Conservation (phyloP, 2,888 invertebrate species). For the Conops quadrifasciatus region DNA sequence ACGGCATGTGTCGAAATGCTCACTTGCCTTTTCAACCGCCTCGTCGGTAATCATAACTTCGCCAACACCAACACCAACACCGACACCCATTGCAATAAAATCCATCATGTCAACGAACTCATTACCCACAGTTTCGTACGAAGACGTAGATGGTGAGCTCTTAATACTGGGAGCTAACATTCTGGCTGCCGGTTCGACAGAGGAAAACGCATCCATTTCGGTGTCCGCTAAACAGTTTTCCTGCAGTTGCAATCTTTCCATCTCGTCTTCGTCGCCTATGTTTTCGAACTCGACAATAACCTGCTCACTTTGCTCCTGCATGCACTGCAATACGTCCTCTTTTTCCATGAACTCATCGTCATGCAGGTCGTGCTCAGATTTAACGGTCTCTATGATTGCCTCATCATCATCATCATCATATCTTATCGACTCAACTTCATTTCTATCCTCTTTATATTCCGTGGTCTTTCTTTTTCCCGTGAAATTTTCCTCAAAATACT, state of each 20-base stretch:
- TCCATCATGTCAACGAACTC: constrained; percentile 61
- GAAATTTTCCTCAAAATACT: constrained; percentile 52
- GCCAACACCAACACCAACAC: too few species aligned
- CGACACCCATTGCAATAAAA: constrained; percentile 35
- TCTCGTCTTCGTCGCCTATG: constrained; percentile 49
- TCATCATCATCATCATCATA: constrained; percentile 45
- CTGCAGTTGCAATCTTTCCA: constrained; percentile 53
- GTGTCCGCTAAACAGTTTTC: constrained; percentile 60
- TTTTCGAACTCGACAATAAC: constrained; percentile 54
- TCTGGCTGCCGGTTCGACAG: constrained; percentile 44
- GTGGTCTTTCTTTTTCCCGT: constrained; percentile 44
- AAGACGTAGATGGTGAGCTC: constrained; percentile 65
- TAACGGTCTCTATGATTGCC: constrained; percentile 28
- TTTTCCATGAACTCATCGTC: constrained; percentile 30
- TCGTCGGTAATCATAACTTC: constrained; percentile 40
- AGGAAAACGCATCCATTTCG: constrained; percentile 44
- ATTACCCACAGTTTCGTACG: constrained; percentile 65
- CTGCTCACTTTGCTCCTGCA: constrained; percentile 24
- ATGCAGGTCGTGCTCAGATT: too few species aligned
- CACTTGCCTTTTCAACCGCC: constrained; percentile 40
- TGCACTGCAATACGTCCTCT: constrained; percentile 20
- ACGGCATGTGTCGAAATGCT: too few species aligned
- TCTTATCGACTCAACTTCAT: constrained; percentile 46
- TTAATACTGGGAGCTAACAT: constrained; percentile 55
- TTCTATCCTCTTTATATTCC: constrained; percentile 26